Percentiles rank a stretch among this genome's conserved stretches.
phyloP scores from a whole-genome alignment of 2,113 vertebrate species.

The Nothobranchius kuhntae region DNA sequence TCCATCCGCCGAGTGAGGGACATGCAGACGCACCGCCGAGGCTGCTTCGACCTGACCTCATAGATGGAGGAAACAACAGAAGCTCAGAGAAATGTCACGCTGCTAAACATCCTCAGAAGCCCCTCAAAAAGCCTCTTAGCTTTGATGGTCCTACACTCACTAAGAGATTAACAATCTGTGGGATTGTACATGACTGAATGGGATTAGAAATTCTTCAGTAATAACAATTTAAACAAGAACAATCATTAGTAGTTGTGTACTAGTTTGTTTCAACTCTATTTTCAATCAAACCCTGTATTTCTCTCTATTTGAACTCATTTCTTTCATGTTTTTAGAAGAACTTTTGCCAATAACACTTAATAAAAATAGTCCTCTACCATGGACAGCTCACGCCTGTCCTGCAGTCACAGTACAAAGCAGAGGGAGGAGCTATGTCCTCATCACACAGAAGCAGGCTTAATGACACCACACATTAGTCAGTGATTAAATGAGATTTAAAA shows the following conservation, averaged over 20 bases:
- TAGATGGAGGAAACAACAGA: slow-evolving; percentile 52
- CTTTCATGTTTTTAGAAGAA: slow-evolving; percentile 54
- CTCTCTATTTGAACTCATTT: slow-evolving; percentile 46
- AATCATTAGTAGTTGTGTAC: neutral
- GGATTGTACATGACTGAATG: slow-evolving; percentile 26
- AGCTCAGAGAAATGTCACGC: slow-evolving; percentile 28
- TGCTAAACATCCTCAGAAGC: slow-evolving; percentile 41
- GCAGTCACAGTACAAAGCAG: slow-evolving; percentile 54
- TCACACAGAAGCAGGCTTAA: slow-evolving; percentile 8
- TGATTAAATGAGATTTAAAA: neutral
- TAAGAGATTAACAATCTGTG: slow-evolving; percentile 38
- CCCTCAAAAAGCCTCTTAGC: neutral
- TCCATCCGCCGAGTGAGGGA: slow-evolving; percentile 84
- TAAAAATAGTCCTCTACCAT: slow-evolving; percentile 35
- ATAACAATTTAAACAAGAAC: too few species aligned
- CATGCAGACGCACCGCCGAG: slow-evolving; percentile 83
- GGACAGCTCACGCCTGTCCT: slow-evolving; percentile 59
- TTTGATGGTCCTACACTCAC: slow-evolving; percentile 46
- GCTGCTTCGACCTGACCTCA: slow-evolving; percentile 79
- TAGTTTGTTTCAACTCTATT: slow-evolving; percentile 59
- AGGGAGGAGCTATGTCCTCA: slow-evolving; percentile 59
- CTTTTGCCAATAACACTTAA: slow-evolving; percentile 50
- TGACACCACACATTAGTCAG: slow-evolving; percentile 7
- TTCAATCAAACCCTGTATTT: slow-evolving; percentile 37
- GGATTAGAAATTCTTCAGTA: slow-evolving; percentile 12